Conservation (phyloP, 2,888 invertebrate genomes). For the Sesamia inferens region DNA sequence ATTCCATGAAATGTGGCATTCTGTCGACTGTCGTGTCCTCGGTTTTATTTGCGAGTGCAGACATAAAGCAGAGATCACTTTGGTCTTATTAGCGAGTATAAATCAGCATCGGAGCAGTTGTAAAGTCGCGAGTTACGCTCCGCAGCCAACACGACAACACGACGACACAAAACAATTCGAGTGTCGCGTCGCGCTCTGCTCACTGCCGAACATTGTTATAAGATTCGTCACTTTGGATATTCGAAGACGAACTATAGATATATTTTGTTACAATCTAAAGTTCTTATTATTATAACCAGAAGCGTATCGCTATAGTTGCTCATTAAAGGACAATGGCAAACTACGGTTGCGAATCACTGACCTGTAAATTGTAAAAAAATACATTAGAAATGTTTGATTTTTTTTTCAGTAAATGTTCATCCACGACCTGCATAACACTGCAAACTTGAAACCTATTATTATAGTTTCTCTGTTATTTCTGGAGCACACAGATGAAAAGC, state of each 20-base stretch:
- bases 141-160: neutral
- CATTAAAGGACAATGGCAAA: neutral
- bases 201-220: slow-evolving; percentile 8
- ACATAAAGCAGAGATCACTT: slow-evolving; percentile 64
- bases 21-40: slow-evolving; percentile 27
- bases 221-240: slow-evolving; percentile 46
- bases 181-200: neutral
- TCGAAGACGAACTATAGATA: neutral
- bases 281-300: neutral
- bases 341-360: neutral
- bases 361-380: too few species aligned
- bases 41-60: slow-evolving; percentile 62
- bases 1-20: slow-evolving; percentile 46
- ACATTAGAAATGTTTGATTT: too few species aligned
- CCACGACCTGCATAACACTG: neutral
- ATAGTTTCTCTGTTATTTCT: slow-evolving; percentile 8
- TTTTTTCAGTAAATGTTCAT: neutral
- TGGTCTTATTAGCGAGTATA: slow-evolving; percentile 62
- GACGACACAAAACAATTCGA: slow-evolving; percentile 28
- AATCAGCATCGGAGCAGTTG: slow-evolving; percentile 63
- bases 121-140: slow-evolving; percentile 32
- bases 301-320: neutral
- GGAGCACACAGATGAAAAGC: neutral
- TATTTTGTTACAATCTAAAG: neutral
- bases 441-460: neutral